Evolutionary conservation across 2,797 vertebrate species (phyloP).

Genomic region (Lepidocolaptes lacrymiger): DNA sequence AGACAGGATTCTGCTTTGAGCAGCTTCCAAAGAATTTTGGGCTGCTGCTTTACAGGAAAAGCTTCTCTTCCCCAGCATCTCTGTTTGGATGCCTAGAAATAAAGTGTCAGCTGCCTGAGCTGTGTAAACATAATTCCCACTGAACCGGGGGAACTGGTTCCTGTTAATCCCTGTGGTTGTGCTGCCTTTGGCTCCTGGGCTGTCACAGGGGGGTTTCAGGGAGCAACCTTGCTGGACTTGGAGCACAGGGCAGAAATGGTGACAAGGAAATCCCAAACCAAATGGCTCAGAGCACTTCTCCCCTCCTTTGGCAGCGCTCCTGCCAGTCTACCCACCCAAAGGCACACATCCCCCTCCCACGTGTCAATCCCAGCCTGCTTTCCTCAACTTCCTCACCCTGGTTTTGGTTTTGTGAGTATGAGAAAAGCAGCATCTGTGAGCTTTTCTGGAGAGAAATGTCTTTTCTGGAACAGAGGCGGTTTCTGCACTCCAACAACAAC

Average conservation of each 20-base stretch:
- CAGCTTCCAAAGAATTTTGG: background rate
- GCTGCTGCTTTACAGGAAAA: background rate
- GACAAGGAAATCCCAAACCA: background rate
- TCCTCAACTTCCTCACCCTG: background rate
- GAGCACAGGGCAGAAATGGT: background rate
- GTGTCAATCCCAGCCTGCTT: background rate
- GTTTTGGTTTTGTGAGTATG: background rate
- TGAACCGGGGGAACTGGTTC: background rate
- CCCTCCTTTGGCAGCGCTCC: background rate
- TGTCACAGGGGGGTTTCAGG: background rate
- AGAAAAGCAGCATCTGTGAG: background rate
- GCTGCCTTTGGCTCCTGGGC: background rate
- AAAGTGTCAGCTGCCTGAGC: background rate
- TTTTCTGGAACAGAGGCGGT: background rate
- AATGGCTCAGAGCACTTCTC: background rate
- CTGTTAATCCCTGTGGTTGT: background rate
- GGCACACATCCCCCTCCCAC: background rate
- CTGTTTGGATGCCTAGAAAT: background rate
- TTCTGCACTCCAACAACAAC: background rate
- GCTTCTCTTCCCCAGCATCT: background rate
- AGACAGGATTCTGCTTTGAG: constrained; percentile 26
- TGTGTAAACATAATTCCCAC: background rate
- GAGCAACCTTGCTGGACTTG: background rate
- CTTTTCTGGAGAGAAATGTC: background rate
- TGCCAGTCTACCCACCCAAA: background rate